Base-by-base conservation (phyloP, 2,888 invertebrate species). In the Aethes cnicana region DNA sequence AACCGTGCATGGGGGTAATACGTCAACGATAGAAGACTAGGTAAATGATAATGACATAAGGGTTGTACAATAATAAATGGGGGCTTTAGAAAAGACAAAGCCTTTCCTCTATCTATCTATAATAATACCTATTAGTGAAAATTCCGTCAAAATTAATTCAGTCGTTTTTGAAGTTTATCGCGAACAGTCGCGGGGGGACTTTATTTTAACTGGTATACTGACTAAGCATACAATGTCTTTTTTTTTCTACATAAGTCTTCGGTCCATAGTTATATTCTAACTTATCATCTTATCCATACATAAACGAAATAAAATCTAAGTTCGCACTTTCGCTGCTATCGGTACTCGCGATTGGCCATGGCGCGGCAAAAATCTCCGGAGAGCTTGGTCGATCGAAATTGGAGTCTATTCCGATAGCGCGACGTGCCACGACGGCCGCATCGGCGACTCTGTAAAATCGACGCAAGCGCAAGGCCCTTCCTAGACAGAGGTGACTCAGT, bases 401-500 rank as follows among this genome's bases (percentile, higher is more conserved):
- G 28, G n/a, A 44, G 43, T 18, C 18, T 52, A 21, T 44, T 16
- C 41, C 1, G 2, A 21, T 33, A 4, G 9, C 11, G 4, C 3
- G 32, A 26, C 21, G 20, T 17, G 20, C 14, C 9, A 30, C 8
- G 5, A 7, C 9, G 37, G 7, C 28, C 9, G 46, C 33, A 42
- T 16, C 1, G 9, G 7, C 12, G 30, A 17, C 5, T 2, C 14
- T 37, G 48, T 33, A 8, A 21, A 33, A 30, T 23, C 28, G 25
- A 9, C 44, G 52, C 44, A 8, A 18, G 37, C 42, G 50, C 56
- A 56, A 56, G 76, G 74, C 66, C 49, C 41, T 25, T 54, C 54
- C 54, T 54, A 54, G 49, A 46, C 54, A 25, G 37, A 26, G n/a
- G 35, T 69, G 67, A 69, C 26, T 64, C 65, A 66, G 52, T 46